phyloP scores from a whole-genome alignment of 1,140 invertebrate genomes.

The Mylabris phalerata region DNA sequence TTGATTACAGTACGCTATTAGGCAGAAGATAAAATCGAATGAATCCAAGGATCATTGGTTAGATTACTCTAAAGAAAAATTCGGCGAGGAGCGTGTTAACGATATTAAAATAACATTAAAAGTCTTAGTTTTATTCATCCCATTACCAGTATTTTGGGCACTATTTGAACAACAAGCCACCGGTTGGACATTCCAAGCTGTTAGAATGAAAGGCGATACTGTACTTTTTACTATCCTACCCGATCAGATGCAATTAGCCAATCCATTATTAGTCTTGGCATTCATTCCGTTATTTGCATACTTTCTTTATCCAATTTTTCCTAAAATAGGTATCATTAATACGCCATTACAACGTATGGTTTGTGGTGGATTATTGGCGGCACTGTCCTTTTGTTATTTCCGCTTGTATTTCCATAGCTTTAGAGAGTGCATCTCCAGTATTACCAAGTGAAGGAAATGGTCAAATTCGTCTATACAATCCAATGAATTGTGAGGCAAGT shows the following conservation, averaged over 20 bases:
- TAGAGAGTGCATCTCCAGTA: slow-evolving; percentile 59
- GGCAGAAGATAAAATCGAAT: slow-evolving; percentile 43
- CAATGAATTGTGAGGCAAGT: slow-evolving; percentile 9
- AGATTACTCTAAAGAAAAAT: slow-evolving; percentile 73
- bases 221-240: slow-evolving; percentile 65
- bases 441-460: slow-evolving; percentile 51
- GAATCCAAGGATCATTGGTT: slow-evolving; percentile 64
- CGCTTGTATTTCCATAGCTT: slow-evolving; percentile 44
- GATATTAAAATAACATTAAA: slow-evolving; percentile 70
- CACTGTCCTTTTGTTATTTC: slow-evolving; percentile 74
- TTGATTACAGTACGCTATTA: slow-evolving; percentile 42
- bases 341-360: slow-evolving; percentile 69
- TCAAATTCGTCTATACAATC: slow-evolving; percentile 68
- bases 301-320: slow-evolving; percentile 51
- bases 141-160: slow-evolving; percentile 86
- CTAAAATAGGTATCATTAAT: slow-evolving; percentile 52
- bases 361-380: slow-evolving; percentile 76
- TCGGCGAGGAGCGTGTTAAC: slow-evolving; percentile 56
- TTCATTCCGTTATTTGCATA: slow-evolving; percentile 85
- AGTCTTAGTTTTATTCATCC: slow-evolving; percentile 71
- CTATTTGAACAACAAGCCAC: slow-evolving; percentile 86
- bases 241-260: slow-evolving; percentile 83
- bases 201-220: slow-evolving; percentile 52
- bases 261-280: slow-evolving; percentile 76
- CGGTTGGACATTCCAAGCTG: slow-evolving; percentile 47